Evolutionary conservation across 2,113 vertebrate genomes (phyloP), one percentile per base, ranked within the genome.

Genomic region (Ceyx cyanopectus): DNA sequence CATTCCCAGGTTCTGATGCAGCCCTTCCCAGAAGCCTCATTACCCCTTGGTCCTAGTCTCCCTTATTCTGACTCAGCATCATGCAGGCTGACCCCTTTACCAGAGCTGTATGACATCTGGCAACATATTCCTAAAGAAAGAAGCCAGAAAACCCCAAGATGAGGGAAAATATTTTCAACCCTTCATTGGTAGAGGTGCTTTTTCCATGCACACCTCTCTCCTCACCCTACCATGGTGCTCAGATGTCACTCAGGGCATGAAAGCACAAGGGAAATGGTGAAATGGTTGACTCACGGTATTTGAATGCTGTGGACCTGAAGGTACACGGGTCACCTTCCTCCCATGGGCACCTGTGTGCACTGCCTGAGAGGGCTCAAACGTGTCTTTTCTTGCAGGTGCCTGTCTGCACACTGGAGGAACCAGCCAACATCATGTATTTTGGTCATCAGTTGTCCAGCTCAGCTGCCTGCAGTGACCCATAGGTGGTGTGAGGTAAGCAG

Each of bases 191-290:
- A 50, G 51, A 69, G 30, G 32, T 60, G 16, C 7, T 17, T 67
- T 81, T 72, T 76, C 51, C 29, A 3, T 22, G 19, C 12, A 19
- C 9, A 32, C 18, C 18, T 80, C 46, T 54, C 26, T 23, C 23
- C 16, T 27, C 24, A 53, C 4, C 2, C 12, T 68, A 77, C 48
- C 23, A 3, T 13, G 14, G 14, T 69, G 30, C 37, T 51, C 62
- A 65, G 50, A 12, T 20, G 56, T 73, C 32, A 6, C 48, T 7
- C 8, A n/a, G 14, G 46, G 7, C 63, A 51, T 0, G 4, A 41
- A 56, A 16, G 7, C 0, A 0, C 26, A 61, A 57, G 29, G 7
- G 29, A 81, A 77, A 30, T 6, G 8, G 37, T 54, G 63, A n/a
- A 70, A 72, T 4, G 21, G 4, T 67, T 61, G 60, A 62, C 51